Percentiles rank a stretch among this genome's conserved stretches.
Evolutionary conservation across 2,888 invertebrate genomes (phyloP).

Genomic region (Cordilura impudica): DNA sequence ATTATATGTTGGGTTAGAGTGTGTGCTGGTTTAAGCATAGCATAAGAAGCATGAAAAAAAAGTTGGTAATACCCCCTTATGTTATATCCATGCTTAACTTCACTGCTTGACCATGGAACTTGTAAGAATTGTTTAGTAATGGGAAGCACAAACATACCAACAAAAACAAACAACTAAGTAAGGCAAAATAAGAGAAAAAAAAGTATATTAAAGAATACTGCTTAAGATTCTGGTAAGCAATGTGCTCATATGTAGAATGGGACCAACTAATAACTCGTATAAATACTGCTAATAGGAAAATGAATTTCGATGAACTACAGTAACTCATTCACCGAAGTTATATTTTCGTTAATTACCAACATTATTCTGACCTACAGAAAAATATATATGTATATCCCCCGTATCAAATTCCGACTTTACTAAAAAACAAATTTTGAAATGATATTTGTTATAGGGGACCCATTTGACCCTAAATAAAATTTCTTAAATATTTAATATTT

Average conservation of each 20-base stretch:
- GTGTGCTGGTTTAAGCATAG: not conserved
- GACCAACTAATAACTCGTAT: constrained; percentile 8
- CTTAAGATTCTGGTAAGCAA: constrained; percentile 12
- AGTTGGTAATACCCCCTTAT: constrained; percentile 41
- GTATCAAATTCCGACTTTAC: too few species aligned
- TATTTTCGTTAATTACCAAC: too few species aligned
- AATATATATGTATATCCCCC: too few species aligned
- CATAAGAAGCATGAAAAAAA: constrained; percentile 11
- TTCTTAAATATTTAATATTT: too few species aligned
- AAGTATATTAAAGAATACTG: constrained; percentile 23
- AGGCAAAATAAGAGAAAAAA: not conserved
- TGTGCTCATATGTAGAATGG: not conserved
- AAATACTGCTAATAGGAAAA: too few species aligned
- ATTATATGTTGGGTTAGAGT: constrained; percentile 1
- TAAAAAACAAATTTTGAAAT: too few species aligned
- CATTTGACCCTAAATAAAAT: too few species aligned
- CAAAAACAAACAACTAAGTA: constrained; percentile 10
- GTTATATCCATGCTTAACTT: constrained; percentile 46
- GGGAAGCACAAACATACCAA: constrained; percentile 24
- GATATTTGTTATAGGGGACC: too few species aligned
- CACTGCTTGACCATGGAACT: constrained; percentile 60
- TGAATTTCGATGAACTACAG: too few species aligned
- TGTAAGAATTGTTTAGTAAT: constrained; percentile 35
- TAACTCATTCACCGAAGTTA: too few species aligned
- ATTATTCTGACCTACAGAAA: too few species aligned